Evolutionary conservation across 2,888 invertebrate genomes (phyloP), one percentile per base, ranked within the genome.

Genomic region (Timandra comae): DNA sequence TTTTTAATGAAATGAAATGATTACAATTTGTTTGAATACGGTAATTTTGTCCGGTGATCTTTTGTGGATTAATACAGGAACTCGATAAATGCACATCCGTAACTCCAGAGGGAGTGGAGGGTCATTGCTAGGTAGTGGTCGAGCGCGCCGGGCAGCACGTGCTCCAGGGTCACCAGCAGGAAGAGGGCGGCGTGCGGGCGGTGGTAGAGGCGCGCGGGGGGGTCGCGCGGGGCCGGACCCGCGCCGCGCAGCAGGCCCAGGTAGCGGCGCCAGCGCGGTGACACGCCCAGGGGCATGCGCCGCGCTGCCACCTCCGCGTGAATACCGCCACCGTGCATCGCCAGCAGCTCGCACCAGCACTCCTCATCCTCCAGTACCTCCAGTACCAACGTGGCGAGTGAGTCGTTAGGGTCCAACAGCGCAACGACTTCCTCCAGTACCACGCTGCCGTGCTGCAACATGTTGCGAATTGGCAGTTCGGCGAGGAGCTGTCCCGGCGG

Each of bases 161-260:
- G 16, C 16, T 5, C 4, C 4, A 16, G 16, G 4, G 16, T 5
- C 4, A 16, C 4, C 4, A 6, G 6, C 4, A 16, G 16, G 16
- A 16, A 16, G 16, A 16, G 16, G 6, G 6, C 4, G 4, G 6
- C 4, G 16, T 16, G 16, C 16, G 16, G 16, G 16, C 16, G 4
- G 4, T 3, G 6, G 16, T 16, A 13, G 23, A 16, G 25, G 23
- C 6, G 24, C 7, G 24, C 21, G n/a, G 24, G 24, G 24, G 7
- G 24, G 7, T 21, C 7, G 8, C 19, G 20, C 19, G 8, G 23
- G 7, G 23, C 8, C 28, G 28, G 28, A 19, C 28, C 12, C 33
- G 23, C 33, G 27, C 33, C 28, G 24, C 12, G 22, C 23, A 10
- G 29, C 33, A 20, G 33, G 27, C 27, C 7, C 12, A 16, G 16